Evolutionary conservation across 2,888 invertebrate genomes (phyloP).

Genomic region (Arenicola marina): DNA sequence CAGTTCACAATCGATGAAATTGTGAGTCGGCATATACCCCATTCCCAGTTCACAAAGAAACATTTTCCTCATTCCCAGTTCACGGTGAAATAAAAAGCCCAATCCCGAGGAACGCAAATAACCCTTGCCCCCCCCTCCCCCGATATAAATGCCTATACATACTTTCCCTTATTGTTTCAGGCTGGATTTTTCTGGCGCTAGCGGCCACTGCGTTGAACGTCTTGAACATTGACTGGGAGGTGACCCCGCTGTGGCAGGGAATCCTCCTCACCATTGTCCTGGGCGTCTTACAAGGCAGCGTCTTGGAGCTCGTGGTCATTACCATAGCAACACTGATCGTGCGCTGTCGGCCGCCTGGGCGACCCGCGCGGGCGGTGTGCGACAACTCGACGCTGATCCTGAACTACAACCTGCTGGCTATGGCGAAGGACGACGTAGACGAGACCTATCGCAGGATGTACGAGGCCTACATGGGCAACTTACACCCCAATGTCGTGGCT

Average conservation of each 20-base stretch:
- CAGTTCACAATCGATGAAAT: too few relatives aligned
- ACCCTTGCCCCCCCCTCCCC: too few relatives aligned
- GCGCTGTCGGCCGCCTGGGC: constrained; percentile 8
- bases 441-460: constrained; percentile 50
- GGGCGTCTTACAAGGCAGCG: constrained; percentile 44
- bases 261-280: constrained; percentile 42
- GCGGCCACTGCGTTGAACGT: constrained; percentile 40
- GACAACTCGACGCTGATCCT: background rate
- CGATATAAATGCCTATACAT: too few relatives aligned
- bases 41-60: too few relatives aligned
- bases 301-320: constrained; percentile 32
- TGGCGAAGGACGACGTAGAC: constrained; percentile 45
- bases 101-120: too few relatives aligned
- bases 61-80: too few relatives aligned
- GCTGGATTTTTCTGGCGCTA: constrained; percentile 41
- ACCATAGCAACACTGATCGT: constrained; percentile 27
- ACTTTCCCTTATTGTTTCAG: too few relatives aligned
- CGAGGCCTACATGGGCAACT: constrained; percentile 46
- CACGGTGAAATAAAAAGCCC: too few relatives aligned
- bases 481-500: constrained; percentile 42
- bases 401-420: constrained; percentile 29
- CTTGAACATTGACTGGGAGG: constrained; percentile 46
- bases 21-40: too few relatives aligned
- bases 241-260: constrained; percentile 40
- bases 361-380: background rate